phyloP scores from a whole-genome alignment of 2,113 vertebrate species.

The Panthera tigris region DNA sequence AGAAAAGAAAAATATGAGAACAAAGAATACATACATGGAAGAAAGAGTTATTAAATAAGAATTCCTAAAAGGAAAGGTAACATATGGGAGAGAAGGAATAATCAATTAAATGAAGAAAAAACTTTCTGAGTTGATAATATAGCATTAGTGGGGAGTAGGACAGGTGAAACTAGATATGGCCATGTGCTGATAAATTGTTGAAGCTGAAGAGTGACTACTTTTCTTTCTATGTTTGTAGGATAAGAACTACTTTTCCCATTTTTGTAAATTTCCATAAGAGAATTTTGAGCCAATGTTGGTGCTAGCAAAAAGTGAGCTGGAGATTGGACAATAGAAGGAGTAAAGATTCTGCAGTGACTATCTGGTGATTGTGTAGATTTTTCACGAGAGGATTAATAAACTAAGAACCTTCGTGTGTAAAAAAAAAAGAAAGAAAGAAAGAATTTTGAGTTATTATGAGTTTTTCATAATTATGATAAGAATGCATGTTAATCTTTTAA shows the following conservation, averaged over 20 bases:
- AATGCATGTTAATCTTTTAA: neutral
- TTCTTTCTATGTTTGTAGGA: neutral
- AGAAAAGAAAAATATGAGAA: neutral
- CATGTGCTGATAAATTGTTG: neutral
- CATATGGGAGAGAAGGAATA: neutral
- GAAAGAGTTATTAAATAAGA: neutral
- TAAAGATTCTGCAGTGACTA: too few relatives aligned
- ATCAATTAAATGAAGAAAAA: neutral
- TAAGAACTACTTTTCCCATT: neutral
- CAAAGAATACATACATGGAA: neutral
- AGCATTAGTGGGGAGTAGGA: neutral
- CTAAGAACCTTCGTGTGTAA: too few relatives aligned
- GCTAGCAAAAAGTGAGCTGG: too few relatives aligned
- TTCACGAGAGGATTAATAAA: too few relatives aligned
- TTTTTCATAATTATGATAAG: neutral
- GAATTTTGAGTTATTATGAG: neutral
- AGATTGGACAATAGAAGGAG: too few relatives aligned
- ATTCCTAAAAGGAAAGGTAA: slow-evolving; percentile 7
- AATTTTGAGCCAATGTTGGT: neutral
- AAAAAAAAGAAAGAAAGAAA: too few relatives aligned
- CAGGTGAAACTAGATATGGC: neutral
- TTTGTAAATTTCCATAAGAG: neutral
- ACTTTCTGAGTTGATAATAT: neutral
- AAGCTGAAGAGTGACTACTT: neutral
- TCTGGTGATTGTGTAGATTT: too few relatives aligned